A percentile compares a stretch with the other conserved stretches of the same genome.
These are phyloP conservation scores for Butastur rufipennis DNA, from an alignment of 2,113 vertebrate genomes.

Conservation along the genomic window DNA sequence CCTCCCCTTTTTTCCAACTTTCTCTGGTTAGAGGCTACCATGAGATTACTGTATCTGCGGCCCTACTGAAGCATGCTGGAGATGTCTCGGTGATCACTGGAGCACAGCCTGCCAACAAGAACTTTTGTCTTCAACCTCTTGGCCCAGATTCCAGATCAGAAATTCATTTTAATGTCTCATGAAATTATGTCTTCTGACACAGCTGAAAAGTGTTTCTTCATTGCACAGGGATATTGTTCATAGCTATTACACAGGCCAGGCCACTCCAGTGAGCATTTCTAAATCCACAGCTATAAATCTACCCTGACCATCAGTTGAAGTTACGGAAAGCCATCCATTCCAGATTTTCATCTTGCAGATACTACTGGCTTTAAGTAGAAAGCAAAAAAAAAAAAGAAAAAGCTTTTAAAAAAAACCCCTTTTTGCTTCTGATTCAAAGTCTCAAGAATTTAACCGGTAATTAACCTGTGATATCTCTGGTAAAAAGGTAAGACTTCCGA, in stretches of 20 bases:
- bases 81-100: background rate
- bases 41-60: background rate
- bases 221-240: background rate
- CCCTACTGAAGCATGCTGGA: background rate
- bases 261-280: background rate
- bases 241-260: background rate
- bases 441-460: background rate
- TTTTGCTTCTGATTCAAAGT: background rate
- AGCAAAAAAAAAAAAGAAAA: background rate
- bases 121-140: background rate
- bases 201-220: background rate
- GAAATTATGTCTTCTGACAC: background rate
- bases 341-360: background rate
- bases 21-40: background rate
- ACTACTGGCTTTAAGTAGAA: background rate
- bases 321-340: background rate
- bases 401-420: background rate
- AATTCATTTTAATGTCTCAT: background rate
- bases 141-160: background rate
- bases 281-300: background rate
- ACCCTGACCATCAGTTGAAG: background rate
- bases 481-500: background rate
- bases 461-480: background rate
- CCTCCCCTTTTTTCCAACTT: background rate
- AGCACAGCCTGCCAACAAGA: background rate